These are phyloP conservation scores for Ceratina calcarata DNA, from an alignment of 1,140 invertebrate species.

Conservation along the genomic window DNA sequence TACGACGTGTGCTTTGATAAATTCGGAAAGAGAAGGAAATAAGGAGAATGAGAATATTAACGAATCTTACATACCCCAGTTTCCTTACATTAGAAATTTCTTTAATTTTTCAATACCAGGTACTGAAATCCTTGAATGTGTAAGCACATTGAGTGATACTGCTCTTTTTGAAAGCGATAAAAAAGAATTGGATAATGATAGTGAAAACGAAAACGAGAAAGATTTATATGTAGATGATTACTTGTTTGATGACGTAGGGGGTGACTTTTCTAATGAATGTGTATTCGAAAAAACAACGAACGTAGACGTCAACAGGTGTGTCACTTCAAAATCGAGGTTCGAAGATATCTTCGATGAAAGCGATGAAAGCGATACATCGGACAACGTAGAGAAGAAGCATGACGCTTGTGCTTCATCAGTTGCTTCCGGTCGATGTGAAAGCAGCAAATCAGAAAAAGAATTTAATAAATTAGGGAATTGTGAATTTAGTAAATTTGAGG, in stretches of 20 bases:
- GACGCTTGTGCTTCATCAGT: not conserved
- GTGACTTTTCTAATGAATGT: not conserved
- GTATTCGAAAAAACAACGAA: not conserved
- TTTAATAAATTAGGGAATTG: not conserved
- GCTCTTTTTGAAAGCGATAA: not conserved
- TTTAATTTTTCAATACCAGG: slow-evolving; percentile 65
- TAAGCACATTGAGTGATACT: not conserved
- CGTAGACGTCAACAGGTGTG: not conserved
- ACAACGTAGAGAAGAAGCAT: not conserved
- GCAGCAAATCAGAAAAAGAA: not conserved
- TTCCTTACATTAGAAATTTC: slow-evolving; percentile 45
- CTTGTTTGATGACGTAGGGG: no score
- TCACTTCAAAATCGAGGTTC: slow-evolving; percentile 44
- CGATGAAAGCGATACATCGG: not conserved
- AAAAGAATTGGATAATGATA: not conserved
- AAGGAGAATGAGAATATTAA: slow-evolving; percentile 44
- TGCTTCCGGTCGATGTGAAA: not conserved
- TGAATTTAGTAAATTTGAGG: slow-evolving; percentile 54
- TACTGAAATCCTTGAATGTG: slow-evolving; percentile 56
- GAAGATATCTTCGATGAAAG: slow-evolving; percentile 60
- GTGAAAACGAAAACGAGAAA: not conserved
- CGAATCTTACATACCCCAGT: slow-evolving; percentile 57
- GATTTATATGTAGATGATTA: slow-evolving; percentile 9
- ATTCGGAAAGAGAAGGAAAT: slow-evolving; percentile 59
- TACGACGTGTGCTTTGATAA: slow-evolving; percentile 70